Evolutionary conservation across 2,888 invertebrate genomes (phyloP), one percentile per base, ranked within the genome.

Genomic region (Ennomos erosarius): DNA sequence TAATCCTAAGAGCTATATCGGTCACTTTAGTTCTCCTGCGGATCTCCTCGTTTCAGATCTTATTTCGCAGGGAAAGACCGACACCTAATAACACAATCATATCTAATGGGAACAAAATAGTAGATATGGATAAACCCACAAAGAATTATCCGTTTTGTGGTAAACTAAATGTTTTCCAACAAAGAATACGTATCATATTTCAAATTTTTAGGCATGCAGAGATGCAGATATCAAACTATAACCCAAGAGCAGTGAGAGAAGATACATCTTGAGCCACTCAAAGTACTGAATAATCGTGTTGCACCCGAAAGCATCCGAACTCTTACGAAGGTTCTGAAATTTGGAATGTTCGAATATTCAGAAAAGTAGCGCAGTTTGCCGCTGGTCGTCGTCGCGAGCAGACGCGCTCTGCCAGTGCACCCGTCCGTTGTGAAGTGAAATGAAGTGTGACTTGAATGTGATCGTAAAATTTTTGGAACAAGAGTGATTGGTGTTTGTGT

Each of bases 361-460:
- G 65, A 56, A 59, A 67, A 71, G 70, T 73, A 76, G 73, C 75
- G 75, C 79, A 86, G 86, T 86, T 79, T 76, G 63, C 74, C 74
- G 75, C 76, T 74, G 76, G 70, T 73, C 66, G 65, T 64, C 59
- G 72, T 53, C 45, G 64, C 45, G 76, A 48, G 61, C 59, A 73
- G 77, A 73, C 78, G 81, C 62, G 70, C 56, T 43, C 26, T 38
- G 42, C 36, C 13, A 34, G 35, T 70, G 73, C 61, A 64, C 61
- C 65, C 69, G 71, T 71, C 73, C 73, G 71, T 71, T 68, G 71
- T 78, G 73, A 64, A 75, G 80, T 84, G 81, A 69, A 71, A 78
- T 82, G 73, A 72, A 75, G 78, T 81, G 81, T 70, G 71, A 57
- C 71, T 75, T 67, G 54, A 51, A 13, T 56, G 66, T 76, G 77